A percentile compares a stretch with the other conserved stretches of the same genome.
Evolutionary conservation across 1,140 invertebrate genomes (phyloP).

Genomic region (Glossosoma conforme): DNA sequence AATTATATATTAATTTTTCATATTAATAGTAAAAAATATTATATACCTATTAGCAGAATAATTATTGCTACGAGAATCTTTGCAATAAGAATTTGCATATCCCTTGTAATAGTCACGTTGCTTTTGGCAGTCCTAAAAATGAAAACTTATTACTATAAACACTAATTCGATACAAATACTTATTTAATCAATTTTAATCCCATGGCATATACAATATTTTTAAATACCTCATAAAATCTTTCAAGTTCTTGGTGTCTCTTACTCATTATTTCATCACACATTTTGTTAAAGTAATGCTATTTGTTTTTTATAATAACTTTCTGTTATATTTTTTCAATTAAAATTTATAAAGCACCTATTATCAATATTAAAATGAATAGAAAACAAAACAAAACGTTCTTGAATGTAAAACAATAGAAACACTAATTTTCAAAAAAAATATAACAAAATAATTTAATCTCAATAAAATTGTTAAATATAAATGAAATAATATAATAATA

Average conservation of each 20-base stretch:
- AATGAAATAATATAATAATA: too few relatives aligned
- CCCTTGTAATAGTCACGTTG: constrained; percentile 56
- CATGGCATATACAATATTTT: neutral
- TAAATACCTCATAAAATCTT: constrained; percentile 10
- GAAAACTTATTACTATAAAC: neutral
- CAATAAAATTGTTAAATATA: too few relatives aligned
- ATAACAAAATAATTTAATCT: too few relatives aligned
- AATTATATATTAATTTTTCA: neutral
- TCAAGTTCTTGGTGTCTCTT: constrained; percentile 10
- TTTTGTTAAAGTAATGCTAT: too few relatives aligned
- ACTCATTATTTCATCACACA: too few relatives aligned
- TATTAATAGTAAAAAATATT: constrained; percentile 7
- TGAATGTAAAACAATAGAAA: too few relatives aligned
- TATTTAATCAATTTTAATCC: neutral
- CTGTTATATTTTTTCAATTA: too few relatives aligned
- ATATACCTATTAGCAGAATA: neutral
- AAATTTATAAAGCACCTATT: too few relatives aligned
- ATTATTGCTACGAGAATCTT: constrained; percentile 11
- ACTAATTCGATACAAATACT: neutral
- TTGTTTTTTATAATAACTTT: too few relatives aligned
- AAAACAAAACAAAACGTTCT: too few relatives aligned
- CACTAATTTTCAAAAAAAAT: too few relatives aligned
- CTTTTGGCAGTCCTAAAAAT: constrained; percentile 47
- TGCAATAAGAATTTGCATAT: constrained; percentile 32
- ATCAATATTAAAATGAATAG: too few relatives aligned